Conservation (phyloP, 2,888 invertebrate species). For the Cosmia trapezina region DNA sequence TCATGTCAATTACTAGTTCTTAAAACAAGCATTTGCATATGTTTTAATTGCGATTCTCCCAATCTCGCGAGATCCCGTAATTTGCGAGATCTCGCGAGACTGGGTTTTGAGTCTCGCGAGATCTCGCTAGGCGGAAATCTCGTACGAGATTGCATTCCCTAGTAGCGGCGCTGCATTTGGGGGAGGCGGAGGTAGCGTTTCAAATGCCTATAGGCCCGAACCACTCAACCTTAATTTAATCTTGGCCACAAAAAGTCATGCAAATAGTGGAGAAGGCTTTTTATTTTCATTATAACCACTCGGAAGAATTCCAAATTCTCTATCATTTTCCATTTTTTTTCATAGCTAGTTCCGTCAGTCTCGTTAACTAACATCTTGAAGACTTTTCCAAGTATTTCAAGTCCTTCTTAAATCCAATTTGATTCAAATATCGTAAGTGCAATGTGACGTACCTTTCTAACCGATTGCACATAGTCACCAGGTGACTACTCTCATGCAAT, state of each 20-base stretch:
- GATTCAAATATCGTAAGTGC: slow-evolving; percentile 51
- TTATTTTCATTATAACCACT: not conserved
- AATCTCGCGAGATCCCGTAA: too few species aligned
- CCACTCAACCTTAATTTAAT: too few species aligned
- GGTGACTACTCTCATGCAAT: slow-evolving; percentile 32
- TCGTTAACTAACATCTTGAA: slow-evolving; percentile 27
- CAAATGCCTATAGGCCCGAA: too few species aligned
- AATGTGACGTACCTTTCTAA: slow-evolving; percentile 45
- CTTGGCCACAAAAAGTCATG: not conserved
- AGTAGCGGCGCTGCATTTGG: too few species aligned
- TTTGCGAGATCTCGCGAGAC: too few species aligned
- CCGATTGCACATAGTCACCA: slow-evolving; percentile 46
- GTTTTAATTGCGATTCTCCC: too few species aligned
- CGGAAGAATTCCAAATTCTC: not conserved
- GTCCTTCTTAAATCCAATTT: slow-evolving; percentile 39
- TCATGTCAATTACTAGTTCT: too few species aligned
- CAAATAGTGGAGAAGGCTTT: not conserved
- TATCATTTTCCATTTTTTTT: not conserved
- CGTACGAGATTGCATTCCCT: too few species aligned
- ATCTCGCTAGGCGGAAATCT: too few species aligned
- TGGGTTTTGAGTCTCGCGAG: too few species aligned
- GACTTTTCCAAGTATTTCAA: slow-evolving; percentile 7
- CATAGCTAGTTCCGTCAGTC: slow-evolving; percentile 4
- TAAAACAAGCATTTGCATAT: too few species aligned
- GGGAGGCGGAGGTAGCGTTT: too few species aligned